Evolutionary conservation across 23 tunicate species (phyloP).

Genomic region (Ascidia mentula): DNA sequence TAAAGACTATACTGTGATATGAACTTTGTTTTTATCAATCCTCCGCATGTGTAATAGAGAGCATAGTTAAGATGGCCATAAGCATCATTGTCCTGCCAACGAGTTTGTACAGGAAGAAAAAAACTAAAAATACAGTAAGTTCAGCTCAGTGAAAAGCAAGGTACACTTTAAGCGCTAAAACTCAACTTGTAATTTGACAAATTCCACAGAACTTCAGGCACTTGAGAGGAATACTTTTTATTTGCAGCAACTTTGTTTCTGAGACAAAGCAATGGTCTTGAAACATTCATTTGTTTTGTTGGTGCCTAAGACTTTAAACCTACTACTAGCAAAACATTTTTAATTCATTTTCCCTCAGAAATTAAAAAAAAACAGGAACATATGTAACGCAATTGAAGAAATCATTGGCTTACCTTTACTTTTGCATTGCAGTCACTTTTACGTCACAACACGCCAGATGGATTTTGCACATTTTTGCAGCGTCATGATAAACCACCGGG

Average conservation of each 20-base stretch:
- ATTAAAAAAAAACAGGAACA: too few relatives aligned
- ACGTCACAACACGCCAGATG: too few relatives aligned
- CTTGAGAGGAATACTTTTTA: neutral
- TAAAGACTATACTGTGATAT: neutral
- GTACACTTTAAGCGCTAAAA: neutral
- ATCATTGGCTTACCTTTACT: too few relatives aligned
- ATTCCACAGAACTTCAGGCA: neutral
- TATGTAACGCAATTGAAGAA: neutral
- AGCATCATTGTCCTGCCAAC: conserved; percentile 28
- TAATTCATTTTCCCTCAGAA: too few relatives aligned
- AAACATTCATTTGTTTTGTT: neutral
- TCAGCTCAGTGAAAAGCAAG: neutral
- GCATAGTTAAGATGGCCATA: conserved; percentile 28
- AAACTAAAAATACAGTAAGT: conserved; percentile 9
- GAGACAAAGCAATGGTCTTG: neutral
- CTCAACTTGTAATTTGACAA: neutral
- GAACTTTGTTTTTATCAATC: neutral
- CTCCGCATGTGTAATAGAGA: conserved; percentile 3
- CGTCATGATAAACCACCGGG: too few relatives aligned
- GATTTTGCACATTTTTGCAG: too few relatives aligned
- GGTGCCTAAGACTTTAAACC: too few relatives aligned
- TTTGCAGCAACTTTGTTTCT: neutral
- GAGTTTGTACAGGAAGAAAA: conserved; percentile 30
- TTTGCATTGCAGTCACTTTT: too few relatives aligned
- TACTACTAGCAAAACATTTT: too few relatives aligned